These are phyloP conservation scores for Leistus spinibarbis DNA, from an alignment of 2,888 invertebrate genomes.

Conservation along the genomic window DNA sequence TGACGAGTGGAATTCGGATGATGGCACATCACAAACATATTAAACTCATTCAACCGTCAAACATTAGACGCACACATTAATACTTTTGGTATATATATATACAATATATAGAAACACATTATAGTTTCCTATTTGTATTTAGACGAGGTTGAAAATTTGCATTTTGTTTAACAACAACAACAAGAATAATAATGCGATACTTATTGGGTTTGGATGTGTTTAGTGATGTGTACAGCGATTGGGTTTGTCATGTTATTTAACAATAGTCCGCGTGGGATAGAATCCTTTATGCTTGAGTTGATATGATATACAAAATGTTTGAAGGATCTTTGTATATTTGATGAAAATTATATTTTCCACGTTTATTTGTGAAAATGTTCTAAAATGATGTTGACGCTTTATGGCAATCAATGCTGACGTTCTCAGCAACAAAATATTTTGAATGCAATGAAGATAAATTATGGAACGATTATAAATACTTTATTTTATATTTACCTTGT, in stretches of 20 bases:
- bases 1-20: conserved; percentile 5
- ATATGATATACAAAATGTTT: too few species aligned
- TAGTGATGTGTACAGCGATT: not conserved
- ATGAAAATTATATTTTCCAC: too few species aligned
- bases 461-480: too few species aligned
- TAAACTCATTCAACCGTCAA: conserved; percentile 4
- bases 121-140: not conserved
- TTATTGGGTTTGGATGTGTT: not conserved
- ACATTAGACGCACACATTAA: conserved; percentile 17
- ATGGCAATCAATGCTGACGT: too few species aligned
- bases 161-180: not conserved
- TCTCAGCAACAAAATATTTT: too few species aligned
- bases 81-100: conserved; percentile 3
- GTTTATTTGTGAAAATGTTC: too few species aligned
- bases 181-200: not conserved
- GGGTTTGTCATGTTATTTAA: not conserved
- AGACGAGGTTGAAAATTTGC: not conserved
- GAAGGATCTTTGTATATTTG: too few species aligned
- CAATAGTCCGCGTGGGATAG: not conserved
- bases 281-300: not conserved
- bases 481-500: too few species aligned
- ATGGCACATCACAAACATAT: conserved; percentile 13
- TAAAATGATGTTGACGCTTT: too few species aligned
- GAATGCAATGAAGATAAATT: too few species aligned
- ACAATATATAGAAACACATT: not conserved